Evolutionary conservation across 2,113 vertebrate genomes (phyloP), one percentile per base, ranked within the genome.

Genomic region (Arothron firmamentum): DNA sequence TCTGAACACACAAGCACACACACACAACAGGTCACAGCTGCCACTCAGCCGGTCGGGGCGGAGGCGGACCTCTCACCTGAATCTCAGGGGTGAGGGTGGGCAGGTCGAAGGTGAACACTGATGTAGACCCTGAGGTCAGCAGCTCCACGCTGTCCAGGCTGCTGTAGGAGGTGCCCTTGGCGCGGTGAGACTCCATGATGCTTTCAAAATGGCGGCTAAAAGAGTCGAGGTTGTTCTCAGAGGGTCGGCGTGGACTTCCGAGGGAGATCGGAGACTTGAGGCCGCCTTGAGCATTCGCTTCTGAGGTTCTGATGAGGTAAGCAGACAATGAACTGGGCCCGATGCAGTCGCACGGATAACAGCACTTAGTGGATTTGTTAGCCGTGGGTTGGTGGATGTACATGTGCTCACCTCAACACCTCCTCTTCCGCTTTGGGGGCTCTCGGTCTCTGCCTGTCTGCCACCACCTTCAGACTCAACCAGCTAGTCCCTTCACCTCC

Each of bases 121-220:
- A 89, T 2, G 89, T 91, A 52, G 88, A 88, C 2, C 93, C 93
- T 15, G 94, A 93, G 59, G 92, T 92, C 51, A 97, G 89, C 23
- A 94, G 92, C 65, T 98, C 97, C 41, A 94, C 91, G 2, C 95
- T 97, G 83, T 96, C 93, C n/a, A 99, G 89, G 84, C 97, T 99
- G 88, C 93, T 95, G 78, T 94, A 98, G 38, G 96, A 98, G 0
- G 96, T 99, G 53, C 96, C 96, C 80, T 98, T 98, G 80, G 96
- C 96, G 57, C 94, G 89, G 65, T 99, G 94, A 1, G 96, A 97
- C 88, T 99, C 97, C 92, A 99, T 88, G 67, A 99, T 98, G 79
- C 81, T 95, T 83, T 99, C 97, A 81, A 98, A 99, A 82, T 98
- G 94, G 57, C 92, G 95, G 85, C 97, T 99, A 88, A 99, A 99